Base-by-base conservation (phyloP, 2,888 invertebrate species). In the Drosophila basisetae region DNA sequence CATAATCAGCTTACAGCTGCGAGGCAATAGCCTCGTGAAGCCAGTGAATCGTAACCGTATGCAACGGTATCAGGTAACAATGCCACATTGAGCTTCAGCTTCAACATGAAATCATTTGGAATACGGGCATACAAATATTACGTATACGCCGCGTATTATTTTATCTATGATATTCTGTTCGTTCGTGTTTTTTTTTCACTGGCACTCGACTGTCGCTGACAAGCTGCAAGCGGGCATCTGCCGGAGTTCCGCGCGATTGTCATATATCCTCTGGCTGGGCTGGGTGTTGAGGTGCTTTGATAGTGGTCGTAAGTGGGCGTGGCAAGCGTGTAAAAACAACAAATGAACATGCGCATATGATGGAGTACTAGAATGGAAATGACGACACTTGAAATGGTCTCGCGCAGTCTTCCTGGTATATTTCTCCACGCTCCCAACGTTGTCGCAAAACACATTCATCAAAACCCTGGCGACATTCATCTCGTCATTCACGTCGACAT, bases 371-470 rank as follows among this genome's bases (percentile, higher is more conserved):
- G 77, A 83, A 77, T 77, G 78, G 69, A 71, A 76, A 62, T 71
- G 90, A 73, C 84, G 73, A 84, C 84, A 90, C 89, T 89, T 85
- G 83, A 87, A 81, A 87, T 84, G 83, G 91, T 89, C 77, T 83
- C 65, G 73, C 61, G 31, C 50, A 58, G 30, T 50, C n/a, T 63
- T 33, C 55, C 49, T 25, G 39, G 31, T 18, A 13, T 13, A 9
- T 13, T 22, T 1, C 22, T 11, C 16, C 52, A 53, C 58, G 50
- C 65, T 25, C 52, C 55, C 59, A 33, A 71, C 31, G 11, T 30
- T 33, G 43, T 62, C 47, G 30, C 73, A 68, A 68, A 72, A 62
- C 72, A 61, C 90, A 86, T 91, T 91, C 90, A 73, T 86, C 85
- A 91, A 76, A 85, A 87, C 63, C 65, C 73, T 74, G 81, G 68